Evolutionary conservation across 2,113 vertebrate genomes (phyloP), one percentile per base, ranked within the genome.

Genomic region (Oreocharis arfaki): DNA sequence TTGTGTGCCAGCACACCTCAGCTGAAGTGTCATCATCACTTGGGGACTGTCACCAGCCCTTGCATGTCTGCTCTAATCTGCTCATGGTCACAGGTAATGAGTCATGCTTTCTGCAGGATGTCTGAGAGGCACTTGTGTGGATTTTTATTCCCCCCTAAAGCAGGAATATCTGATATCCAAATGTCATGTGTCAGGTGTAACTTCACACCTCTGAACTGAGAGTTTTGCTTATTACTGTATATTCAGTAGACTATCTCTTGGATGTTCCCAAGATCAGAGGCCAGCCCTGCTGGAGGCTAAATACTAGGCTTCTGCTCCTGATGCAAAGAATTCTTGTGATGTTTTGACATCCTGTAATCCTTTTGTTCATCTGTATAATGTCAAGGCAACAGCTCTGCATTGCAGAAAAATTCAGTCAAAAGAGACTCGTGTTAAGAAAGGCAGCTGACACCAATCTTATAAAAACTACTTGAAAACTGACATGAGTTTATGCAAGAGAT

Each of bases 331-430:
- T 90, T 90, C 87, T 30, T 93, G 71, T 90, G 92, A 90, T 96
- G 41, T 92, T 94, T 95, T 96, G 90, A 92, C 92, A 94, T 94
- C 64, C 67, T 96, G 60, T 93, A 93, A 81, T 89, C 64, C 86
- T 89, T 95, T 95, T 94, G 85, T 96, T 96, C 93, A 53, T 95
- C 84, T 87, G 23, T 95, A 74, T 93, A 94, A 90, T 69, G 78
- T 93, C 0, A 1, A 96, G 63, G 75, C 67, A 93, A 85, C 75
- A 88, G 70, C 75, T 93, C 82, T 95, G 84, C 81, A 42, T 76
- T 82, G 90, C 87, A 95, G 91, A 95, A 88, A 90, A 85, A 83
- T 85, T 87, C 50, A 69, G 67, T 97, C 78, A 89, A 84, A 82
- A 92, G 89, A 93, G n/a, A 65, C 12, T 91, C n/a, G 4, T 55